Evolutionary conservation across 2,797 vertebrate species (phyloP).

Genomic region (Oreochromis mossambicus): DNA sequence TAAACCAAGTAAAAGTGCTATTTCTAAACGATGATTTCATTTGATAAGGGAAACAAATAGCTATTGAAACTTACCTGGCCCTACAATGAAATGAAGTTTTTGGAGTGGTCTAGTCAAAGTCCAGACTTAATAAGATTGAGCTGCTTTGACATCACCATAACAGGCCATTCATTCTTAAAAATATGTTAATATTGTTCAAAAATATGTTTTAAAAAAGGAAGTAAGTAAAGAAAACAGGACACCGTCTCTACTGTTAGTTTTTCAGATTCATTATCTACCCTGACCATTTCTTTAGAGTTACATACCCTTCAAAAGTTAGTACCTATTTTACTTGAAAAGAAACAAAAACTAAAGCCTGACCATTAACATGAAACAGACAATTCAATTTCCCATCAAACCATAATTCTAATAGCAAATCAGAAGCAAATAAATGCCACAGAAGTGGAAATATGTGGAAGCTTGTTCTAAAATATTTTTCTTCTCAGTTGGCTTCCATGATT

Average conservation of each 20-base stretch:
- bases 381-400: not conserved
- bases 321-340: accelerated
- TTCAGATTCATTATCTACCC: not conserved
- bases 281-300: not conserved
- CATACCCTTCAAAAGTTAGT: not conserved
- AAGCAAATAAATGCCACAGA: not conserved
- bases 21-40: not conserved
- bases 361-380: accelerated
- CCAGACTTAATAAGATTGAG: not conserved
- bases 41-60: not conserved
- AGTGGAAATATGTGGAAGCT: not conserved
- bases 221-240: not conserved
- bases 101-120: not conserved
- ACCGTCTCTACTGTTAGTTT: not conserved
- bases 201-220: not conserved
- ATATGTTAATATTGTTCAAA: not conserved
- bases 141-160: not conserved
- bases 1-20: not conserved
- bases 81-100: not conserved
- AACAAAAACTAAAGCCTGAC: not conserved
- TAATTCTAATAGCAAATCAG: not conserved
- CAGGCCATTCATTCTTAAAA: not conserved
- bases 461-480: not conserved
- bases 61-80: not conserved
- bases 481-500: not conserved